Percentiles rank a stretch among this genome's conserved stretches.
Conservation (phyloP, 1,140 invertebrate species). For the Grapholita molesta region DNA sequence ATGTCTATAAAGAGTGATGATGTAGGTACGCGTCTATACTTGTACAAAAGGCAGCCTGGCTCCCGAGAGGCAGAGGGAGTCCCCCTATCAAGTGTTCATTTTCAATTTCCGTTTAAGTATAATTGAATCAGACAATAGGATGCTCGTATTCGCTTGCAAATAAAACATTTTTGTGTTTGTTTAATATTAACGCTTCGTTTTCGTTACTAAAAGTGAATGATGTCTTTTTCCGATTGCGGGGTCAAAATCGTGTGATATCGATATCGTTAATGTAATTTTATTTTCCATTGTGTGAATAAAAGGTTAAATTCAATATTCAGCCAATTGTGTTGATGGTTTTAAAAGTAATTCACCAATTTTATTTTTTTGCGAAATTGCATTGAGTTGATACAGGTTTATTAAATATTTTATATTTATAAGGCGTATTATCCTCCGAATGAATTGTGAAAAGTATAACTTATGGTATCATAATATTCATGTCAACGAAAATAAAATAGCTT, state of each 20-base stretch:
- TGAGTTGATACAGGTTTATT: too few species aligned
- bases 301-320: too few species aligned
- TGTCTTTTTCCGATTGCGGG: neutral
- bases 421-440: too few species aligned
- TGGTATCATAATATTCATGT: too few species aligned
- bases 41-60: slow-evolving; percentile 7
- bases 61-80: slow-evolving; percentile 20
- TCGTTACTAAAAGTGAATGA: neutral
- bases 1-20: slow-evolving; percentile 11
- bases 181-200: neutral
- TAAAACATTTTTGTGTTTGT: slow-evolving; percentile 15
- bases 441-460: too few species aligned
- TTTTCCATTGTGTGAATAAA: too few species aligned
- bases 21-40: neutral
- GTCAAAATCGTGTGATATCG: neutral
- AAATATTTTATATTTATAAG: too few species aligned
- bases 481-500: too few species aligned
- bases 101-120: slow-evolving; percentile 51
- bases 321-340: too few species aligned
- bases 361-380: too few species aligned
- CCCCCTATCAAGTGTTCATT: slow-evolving; percentile 36
- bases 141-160: slow-evolving; percentile 20
- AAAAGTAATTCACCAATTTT: too few species aligned
- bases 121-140: slow-evolving; percentile 45
- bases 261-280: too few species aligned